Base-by-base conservation (phyloP, 2,797 vertebrate genomes). In the Anguilla pacifica region DNA sequence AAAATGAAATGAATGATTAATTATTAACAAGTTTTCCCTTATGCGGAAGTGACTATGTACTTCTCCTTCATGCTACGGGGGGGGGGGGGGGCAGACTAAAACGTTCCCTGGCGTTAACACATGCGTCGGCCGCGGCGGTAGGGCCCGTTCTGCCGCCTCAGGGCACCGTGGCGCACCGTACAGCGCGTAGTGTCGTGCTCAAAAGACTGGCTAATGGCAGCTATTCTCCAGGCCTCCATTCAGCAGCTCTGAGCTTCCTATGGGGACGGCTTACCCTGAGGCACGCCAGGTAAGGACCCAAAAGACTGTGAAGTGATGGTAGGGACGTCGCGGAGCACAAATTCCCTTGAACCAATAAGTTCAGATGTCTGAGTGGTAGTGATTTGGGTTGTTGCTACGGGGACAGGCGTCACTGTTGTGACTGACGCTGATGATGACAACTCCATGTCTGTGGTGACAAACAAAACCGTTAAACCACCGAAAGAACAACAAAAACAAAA, bases 391-490 rank as follows among this genome's bases (percentile, higher is more conserved):
- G 98, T 97, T 94, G 96, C 96, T 97, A 98, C 97, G 95, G 97
- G 97, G 95, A 95, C 97, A 97, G 97, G 98, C 96, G 97, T 96
- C 96, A 96, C 95, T 96, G 96, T 97, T 96, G 97, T 98, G 97
- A 98, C 95, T 95, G 98, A 97, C 96, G 97, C 91, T 93, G 97
- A 97, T 93, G 97, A 97, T 96, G 97, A 97, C 93, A 98, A 97
- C 96, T 98, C 96, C 97, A 97, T 97, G 98, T 99, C 98, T 99
- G 98, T 98, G 97, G 97, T 98, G 97, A 98, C 97, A 99, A 99
- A 99, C 97, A 99, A 96, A 99, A 79, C 96, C 95, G 94, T 96
- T 96, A 96, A 81, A 81, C 35, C 35, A 35, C 77, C 5, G 17
- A 43, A 77, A 15, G 2, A 46, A 35, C 89, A 95, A 81, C 28